Conservation (phyloP, 2,888 invertebrate species). For the Rambutsinella grinnellia region DNA sequence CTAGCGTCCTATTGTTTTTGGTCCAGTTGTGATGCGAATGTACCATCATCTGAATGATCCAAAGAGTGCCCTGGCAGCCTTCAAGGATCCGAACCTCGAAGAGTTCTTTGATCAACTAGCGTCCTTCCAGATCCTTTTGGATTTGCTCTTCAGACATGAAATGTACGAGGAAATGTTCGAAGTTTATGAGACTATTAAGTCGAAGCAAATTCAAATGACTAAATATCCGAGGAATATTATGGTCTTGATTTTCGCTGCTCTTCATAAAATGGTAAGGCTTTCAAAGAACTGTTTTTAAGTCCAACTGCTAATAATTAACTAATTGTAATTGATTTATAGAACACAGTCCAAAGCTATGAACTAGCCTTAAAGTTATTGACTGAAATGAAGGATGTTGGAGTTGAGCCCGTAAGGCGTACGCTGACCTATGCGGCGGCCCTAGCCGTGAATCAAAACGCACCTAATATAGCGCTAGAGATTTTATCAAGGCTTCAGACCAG, state of each 20-base stretch:
- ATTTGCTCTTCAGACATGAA: slow-evolving; percentile 78
- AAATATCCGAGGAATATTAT: slow-evolving; percentile 79
- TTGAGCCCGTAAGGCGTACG: slow-evolving; percentile 75
- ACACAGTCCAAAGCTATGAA: slow-evolving; percentile 77
- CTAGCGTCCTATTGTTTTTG: slow-evolving; percentile 79
- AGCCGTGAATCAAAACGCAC: slow-evolving; percentile 78
- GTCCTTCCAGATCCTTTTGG: slow-evolving; percentile 78
- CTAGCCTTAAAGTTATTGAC: slow-evolving; percentile 76
- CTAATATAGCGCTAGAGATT: slow-evolving; percentile 79
- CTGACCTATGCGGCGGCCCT: slow-evolving; percentile 77
- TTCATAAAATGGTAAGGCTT: slow-evolving; percentile 79
- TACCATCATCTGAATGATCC: slow-evolving; percentile 80
- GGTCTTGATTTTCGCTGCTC: slow-evolving; percentile 78
- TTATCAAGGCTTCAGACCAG: slow-evolving; percentile 72
- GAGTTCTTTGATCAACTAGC: slow-evolving; percentile 82
- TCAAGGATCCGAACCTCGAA: slow-evolving; percentile 74
- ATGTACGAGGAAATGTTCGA: slow-evolving; percentile 78
- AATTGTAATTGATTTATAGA: too few species aligned
- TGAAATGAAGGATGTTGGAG: slow-evolving; percentile 74
- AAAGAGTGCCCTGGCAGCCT: slow-evolving; percentile 77
- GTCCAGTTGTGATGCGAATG: slow-evolving; percentile 86
- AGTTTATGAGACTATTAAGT: slow-evolving; percentile 75
- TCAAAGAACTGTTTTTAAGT: slow-evolving; percentile 1
- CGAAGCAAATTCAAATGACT: slow-evolving; percentile 75
- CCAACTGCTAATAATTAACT: too few species aligned